Percentiles rank a stretch among this genome's conserved stretches.
Evolutionary conservation across 2,888 invertebrate genomes (phyloP).

Genomic region (Cerceris ruficornis): DNA sequence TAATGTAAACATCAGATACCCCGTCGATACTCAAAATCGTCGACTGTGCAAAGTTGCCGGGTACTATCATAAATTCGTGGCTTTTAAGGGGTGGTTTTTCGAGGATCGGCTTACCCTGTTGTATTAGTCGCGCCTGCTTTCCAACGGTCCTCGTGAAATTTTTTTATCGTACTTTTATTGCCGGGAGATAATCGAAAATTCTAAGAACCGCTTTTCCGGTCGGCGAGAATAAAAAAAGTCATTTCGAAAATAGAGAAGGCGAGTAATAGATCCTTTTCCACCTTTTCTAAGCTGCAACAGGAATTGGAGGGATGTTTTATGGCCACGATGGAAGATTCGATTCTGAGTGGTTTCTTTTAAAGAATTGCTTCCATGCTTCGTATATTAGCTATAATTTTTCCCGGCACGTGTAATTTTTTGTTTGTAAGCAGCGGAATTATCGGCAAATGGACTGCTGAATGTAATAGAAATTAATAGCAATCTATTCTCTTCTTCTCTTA

Average conservation of each 20-base stretch:
- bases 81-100: conserved; percentile 5
- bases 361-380: conserved; percentile 30
- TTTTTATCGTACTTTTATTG: neutral
- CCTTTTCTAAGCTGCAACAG: conserved; percentile 19
- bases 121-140: conserved; percentile 4
- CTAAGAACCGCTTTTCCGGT: conserved; percentile 21
- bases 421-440: neutral
- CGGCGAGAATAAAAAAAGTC: conserved; percentile 14
- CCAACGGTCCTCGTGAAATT: neutral
- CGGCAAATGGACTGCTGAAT: neutral
- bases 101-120: conserved; percentile 31
- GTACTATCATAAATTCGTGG: conserved; percentile 5
- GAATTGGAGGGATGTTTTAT: conserved; percentile 40
- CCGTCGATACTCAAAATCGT: conserved; percentile 12
- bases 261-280: conserved; percentile 38
- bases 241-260: conserved; percentile 26
- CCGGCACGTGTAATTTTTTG: conserved; percentile 11
- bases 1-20: conserved; percentile 30
- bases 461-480: neutral
- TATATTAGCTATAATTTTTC: neutral
- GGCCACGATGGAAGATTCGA: conserved; percentile 38
- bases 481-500: too few species aligned
- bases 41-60: neutral
- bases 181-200: conserved; percentile 27
- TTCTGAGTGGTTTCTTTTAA: conserved; percentile 35